Conservation (phyloP, 1,140 invertebrate genomes). For the Aleiodes sp. region DNA sequence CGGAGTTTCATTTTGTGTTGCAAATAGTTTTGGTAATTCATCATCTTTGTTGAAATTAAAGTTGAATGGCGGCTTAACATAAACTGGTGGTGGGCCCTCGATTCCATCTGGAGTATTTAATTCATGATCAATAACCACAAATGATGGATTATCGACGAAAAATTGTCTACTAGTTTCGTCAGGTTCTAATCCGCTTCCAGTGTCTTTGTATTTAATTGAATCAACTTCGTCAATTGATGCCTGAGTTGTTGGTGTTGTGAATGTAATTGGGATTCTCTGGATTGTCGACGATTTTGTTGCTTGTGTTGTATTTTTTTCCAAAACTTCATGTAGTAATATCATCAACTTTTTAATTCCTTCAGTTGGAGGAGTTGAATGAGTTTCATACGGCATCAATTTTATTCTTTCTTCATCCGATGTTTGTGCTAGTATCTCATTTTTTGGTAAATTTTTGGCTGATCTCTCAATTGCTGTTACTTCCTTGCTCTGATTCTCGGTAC, state of each 20-base stretch:
- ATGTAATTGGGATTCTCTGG: slow-evolving; percentile 12
- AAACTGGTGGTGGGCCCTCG: slow-evolving; percentile 67
- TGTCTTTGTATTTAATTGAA: not conserved
- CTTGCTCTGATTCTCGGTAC: not conserved
- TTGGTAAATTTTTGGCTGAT: not conserved
- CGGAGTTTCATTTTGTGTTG: not conserved
- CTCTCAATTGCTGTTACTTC: not conserved
- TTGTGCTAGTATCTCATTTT: not conserved
- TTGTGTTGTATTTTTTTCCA: not conserved
- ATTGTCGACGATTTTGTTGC: not conserved
- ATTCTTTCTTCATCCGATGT: not conserved
- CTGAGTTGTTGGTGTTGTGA: not conserved
- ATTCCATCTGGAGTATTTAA: slow-evolving; percentile 69
- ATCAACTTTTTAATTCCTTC: not conserved
- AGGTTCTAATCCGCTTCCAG: slow-evolving; percentile 16
- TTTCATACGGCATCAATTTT: not conserved
- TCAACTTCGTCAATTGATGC: slow-evolving; percentile 15
- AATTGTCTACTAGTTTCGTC: not conserved
- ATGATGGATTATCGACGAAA: slow-evolving; percentile 45
- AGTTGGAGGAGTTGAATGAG: not conserved
- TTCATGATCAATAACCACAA: slow-evolving; percentile 67
- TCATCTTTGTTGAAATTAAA: slow-evolving; percentile 28
- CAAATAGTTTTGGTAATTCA: not conserved
- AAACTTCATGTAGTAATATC: not conserved
- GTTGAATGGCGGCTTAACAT: slow-evolving; percentile 60